Evolutionary conservation across 2,888 invertebrate species (phyloP).

Genomic region (Anodontia alba): DNA sequence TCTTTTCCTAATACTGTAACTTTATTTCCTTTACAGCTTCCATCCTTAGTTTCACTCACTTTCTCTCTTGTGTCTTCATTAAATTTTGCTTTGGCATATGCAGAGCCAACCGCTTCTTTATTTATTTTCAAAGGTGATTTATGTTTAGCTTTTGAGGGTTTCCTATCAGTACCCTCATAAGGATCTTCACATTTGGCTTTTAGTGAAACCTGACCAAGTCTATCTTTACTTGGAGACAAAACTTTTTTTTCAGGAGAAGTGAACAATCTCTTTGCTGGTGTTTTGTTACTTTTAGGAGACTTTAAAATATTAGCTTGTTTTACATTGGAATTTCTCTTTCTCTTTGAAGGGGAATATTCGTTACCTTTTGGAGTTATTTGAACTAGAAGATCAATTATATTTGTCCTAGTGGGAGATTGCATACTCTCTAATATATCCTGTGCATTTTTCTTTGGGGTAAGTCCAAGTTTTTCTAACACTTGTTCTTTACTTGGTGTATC

Average conservation of each 20-base stretch:
- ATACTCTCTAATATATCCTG: neutral
- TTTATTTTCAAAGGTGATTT: neutral
- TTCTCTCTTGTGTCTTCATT: too few species aligned
- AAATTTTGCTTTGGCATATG: too few species aligned
- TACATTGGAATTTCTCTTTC: neutral
- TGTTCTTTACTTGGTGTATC: constrained; percentile 48
- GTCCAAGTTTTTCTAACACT: constrained; percentile 50
- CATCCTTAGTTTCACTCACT: neutral
- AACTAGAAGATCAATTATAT: neutral
- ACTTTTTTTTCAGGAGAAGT: neutral
- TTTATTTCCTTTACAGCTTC: neutral
- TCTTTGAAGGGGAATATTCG: constrained; percentile 13
- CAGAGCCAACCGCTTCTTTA: neutral
- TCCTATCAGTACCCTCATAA: too few species aligned
- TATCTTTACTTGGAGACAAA: too few species aligned
- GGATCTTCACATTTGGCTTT: too few species aligned
- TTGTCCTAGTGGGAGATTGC: constrained; percentile 22
- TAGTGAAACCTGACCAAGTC: too few species aligned
- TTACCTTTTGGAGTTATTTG: neutral
- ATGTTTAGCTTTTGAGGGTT: neutral
- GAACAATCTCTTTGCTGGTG: constrained; percentile 48
- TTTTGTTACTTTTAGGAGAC: constrained; percentile 6
- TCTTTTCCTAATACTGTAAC: too few species aligned
- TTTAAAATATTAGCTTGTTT: neutral
- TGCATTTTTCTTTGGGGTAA: constrained; percentile 51